Evolutionary conservation across 1,140 invertebrate species (phyloP), one percentile per base, ranked within the genome.

Genomic region (Venturia canescens): DNA sequence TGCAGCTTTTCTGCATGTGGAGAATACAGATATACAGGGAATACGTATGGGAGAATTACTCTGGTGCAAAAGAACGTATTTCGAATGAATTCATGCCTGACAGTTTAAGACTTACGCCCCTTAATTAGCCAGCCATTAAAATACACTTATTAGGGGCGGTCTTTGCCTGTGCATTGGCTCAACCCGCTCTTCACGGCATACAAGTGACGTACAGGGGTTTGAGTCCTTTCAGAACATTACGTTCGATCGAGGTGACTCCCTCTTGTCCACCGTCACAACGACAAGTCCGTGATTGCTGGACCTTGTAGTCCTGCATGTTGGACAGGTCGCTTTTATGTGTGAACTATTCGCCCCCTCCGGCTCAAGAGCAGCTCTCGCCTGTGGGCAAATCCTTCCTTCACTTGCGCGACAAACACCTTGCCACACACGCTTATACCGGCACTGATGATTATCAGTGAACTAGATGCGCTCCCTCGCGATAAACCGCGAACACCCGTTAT

Each of bases 241-340:
- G 83, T 83, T 80, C 80, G 83, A 83, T 82, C 83, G 83, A 83
- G 80, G 78, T 83, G 80, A 83, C 83, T 83, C 83, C 80, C 80
- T 83, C 18, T 69, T 31, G 66, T 77, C 31, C 75, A 26, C 75
- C 57, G 48, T 11, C n/a, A 63, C 60, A 63, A 63, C 60, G 21
- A 63, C 60, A 53, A 53, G 18, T 69, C 15, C 57, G 60, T 53
- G 53, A 75, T 78, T 75, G 38, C 44, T 66, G 69, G 23, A 63
- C 48, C 80, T 75, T 71, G 23, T 80, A 31, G 66, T 69, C 60
- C 78, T 67, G 63, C 70, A 16, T 57, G 21, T 72, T 66, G 53
- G 79, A 50, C 70, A 38, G 74, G 15, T 72, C 26, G 38, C 29
- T 60, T n/a, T n/a, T 69, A 15, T 69, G 16, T 78, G 63, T 67